Evolutionary conservation across 2,888 invertebrate species (phyloP), one percentile per base, ranked within the genome.

Genomic region (Spodoptera littoralis): DNA sequence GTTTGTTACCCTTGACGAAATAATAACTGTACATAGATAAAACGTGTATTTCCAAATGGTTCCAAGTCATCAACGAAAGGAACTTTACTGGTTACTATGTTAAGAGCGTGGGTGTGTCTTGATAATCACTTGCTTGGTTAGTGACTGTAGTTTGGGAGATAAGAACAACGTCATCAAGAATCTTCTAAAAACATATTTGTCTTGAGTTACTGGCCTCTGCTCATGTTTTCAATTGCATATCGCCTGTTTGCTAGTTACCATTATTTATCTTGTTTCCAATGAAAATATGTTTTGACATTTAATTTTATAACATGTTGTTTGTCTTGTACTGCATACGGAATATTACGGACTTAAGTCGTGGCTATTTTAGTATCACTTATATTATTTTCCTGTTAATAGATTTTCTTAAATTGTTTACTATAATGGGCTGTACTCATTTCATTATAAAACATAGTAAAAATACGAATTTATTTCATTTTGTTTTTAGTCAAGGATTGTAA

Each of bases 151-250:
- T 77, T 84, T 76, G 74, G 74, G 78, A 76, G 91, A 91, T 87
- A 86, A 72, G 63, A 67, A 81, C 84, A 85, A 89, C 93, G 92
- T 92, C 90, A 89, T 78, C 42, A 65, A 24, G 68, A 81, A 73
- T 82, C 83, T 83, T 88, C 85, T 88, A 88, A 89, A 92, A 93
- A 94, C 93, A 94, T 91, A 90, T 90, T 92, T 92, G 91, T 91
- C 89, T 87, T 84, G 73, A 86, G 82, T 85, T 85, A 82, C 80
- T 83, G 85, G 86, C 85, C 88, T 86, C 86, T 82, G 87, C 68
- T 79, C 84, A 85, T 93, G 92, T 93, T 93, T 91, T 92, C 87
- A 88, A 87, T 87, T 87, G 83, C 84, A 88, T 90, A 80, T 90
- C 89, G 77, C 78, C 65, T 75, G 82, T 81, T 84, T 83, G 84